Base-by-base conservation (phyloP, 92 coral and sea anemone genomes). In the Epizoanthus rinbou region DNA sequence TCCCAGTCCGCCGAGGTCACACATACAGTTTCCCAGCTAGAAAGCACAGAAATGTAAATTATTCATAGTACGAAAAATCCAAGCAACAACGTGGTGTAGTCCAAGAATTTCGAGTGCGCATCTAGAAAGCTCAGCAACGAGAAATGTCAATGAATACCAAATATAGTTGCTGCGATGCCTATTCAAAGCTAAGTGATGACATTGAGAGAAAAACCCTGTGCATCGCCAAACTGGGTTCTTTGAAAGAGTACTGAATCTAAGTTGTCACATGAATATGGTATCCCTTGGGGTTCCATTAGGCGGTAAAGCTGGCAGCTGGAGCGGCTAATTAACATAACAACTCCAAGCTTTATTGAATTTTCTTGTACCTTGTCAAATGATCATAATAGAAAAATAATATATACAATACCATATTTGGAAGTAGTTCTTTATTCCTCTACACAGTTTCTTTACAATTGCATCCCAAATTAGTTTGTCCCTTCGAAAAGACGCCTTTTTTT, bases 11-110 rank as follows among this genome's bases (percentile, higher is more conserved):
- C 88, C 39, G 60, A 80, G 70, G 84, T 89, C 35, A 88, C 71
- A 73, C 98, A 93, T 74, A 93, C 82, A 43, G 98, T 93, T 68
- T 92, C 98, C 98, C 98, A 93, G 76, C 98, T 93, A 82, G 69
- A 87, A 85, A 28, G 80, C 24, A 64, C 23, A 56, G 64, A 88
- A 25, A 63, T 60, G 73, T 66, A 69, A 85, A 50, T 17, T 37
- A 69, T 37, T 79, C 64, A 56, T 81, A 28, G 69, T 69, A 41
- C 19, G 24, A 70, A 7, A 56, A 24, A 45, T 18, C 78, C 82
- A 78, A 63, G 82, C 71, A 78, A 78, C 71, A 78, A n/a, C 52
- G 71, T 60, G 82, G 47, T 62, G 23, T 19, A 17, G 71, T 63
- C 63, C 71, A 78, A 78, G 71, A 78, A 78, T 78, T 62, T 63